Conservation (phyloP, 2,113 vertebrate genomes). For the Sylvia atricapilla region DNA sequence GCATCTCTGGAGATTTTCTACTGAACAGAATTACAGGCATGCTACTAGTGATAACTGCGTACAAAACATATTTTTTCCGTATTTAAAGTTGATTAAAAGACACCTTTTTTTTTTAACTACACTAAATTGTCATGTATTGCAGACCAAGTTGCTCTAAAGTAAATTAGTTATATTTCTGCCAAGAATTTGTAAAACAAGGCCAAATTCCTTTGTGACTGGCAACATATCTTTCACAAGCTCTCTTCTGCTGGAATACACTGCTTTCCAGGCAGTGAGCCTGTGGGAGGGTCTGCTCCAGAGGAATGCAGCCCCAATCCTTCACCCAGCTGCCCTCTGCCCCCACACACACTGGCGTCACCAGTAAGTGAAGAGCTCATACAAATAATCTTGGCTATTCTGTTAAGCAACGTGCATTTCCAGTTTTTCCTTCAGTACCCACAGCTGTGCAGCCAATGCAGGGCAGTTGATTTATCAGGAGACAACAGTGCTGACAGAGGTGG, state of each 20-base stretch:
- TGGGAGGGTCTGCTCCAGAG: neutral
- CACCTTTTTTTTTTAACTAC: neutral
- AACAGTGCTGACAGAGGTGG: neutral
- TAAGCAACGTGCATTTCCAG: neutral
- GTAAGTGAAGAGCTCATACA: neutral
- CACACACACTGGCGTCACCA: neutral
- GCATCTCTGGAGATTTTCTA: neutral
- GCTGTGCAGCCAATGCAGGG: neutral
- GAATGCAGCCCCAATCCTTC: neutral
- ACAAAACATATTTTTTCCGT: neutral
- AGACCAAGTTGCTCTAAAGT: neutral
- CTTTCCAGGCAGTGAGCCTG: neutral
- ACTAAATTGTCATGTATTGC: neutral
- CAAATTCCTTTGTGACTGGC: neutral
- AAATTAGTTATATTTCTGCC: constrained; percentile 3
- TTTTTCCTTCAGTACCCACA: neutral
- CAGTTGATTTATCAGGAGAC: constrained; percentile 4
- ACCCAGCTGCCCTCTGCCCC: neutral
- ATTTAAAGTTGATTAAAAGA: constrained; percentile 13
- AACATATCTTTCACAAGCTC: neutral
- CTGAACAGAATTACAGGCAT: neutral
- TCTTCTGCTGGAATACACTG: neutral
- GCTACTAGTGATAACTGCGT: neutral
- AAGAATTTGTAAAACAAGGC: neutral
- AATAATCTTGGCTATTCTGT: constrained; percentile 18